Percentiles rank a stretch among this genome's conserved stretches.
phyloP scores from a whole-genome alignment of 2,797 vertebrate species.

The Galago senegalensis region DNA sequence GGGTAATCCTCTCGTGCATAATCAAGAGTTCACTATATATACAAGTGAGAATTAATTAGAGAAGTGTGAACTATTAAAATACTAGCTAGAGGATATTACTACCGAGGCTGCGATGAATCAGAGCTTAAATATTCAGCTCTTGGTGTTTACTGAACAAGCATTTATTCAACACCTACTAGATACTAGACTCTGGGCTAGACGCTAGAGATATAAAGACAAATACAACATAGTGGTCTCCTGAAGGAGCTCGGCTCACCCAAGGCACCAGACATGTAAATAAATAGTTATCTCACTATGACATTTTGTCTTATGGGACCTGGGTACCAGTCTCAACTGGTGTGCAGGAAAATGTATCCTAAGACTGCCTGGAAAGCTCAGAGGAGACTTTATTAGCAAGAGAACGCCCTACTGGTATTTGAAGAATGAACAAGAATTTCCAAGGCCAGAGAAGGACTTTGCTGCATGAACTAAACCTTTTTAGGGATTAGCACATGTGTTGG shows the following conservation, averaged over 20 bases:
- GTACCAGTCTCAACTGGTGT: neutral
- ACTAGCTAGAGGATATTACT: conserved; percentile 40
- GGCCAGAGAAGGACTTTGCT: neutral
- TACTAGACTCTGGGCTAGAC: neutral
- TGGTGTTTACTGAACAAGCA: neutral
- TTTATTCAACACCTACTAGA: conserved; percentile 68
- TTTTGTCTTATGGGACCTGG: neutral
- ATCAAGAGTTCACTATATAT: conserved; percentile 64
- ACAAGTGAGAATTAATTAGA: conserved; percentile 65
- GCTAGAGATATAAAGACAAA: neutral
- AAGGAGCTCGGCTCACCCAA: neutral
- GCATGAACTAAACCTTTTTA: neutral
- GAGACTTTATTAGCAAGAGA: neutral
- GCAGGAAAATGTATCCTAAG: neutral
- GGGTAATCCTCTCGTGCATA: conserved; percentile 54
- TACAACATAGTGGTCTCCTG: neutral
- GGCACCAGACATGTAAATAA: neutral
- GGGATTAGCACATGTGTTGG: neutral
- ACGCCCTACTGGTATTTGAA: neutral
- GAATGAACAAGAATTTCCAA: neutral
- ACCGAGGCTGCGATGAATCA: neutral
- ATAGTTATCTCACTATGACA: neutral
- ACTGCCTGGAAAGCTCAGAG: neutral
- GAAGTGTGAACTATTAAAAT: conserved; percentile 55
- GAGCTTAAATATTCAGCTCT: neutral